phyloP scores from a whole-genome alignment of 1,140 invertebrate genomes.

The Pseudobourletiella spinata region DNA sequence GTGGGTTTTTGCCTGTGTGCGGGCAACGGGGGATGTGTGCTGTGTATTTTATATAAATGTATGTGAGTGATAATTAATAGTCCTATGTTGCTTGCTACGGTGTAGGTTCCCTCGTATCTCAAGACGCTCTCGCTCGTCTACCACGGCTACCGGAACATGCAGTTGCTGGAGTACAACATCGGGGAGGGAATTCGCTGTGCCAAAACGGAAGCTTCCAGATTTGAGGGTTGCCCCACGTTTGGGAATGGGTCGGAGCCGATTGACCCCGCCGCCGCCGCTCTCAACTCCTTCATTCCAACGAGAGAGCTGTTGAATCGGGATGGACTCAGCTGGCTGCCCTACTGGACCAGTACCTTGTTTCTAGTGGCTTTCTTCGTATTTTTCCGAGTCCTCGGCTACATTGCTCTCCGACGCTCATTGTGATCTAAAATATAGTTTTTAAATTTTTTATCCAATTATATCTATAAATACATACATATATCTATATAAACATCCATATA shows the following conservation, averaged over 20 bases:
- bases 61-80: too few species aligned
- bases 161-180: slow-evolving; percentile 68
- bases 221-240: not conserved
- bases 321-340: slow-evolving; percentile 49
- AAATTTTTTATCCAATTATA: not conserved
- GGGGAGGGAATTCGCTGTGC: slow-evolving; percentile 37
- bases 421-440: slow-evolving; percentile 7
- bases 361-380: slow-evolving; percentile 61
- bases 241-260: not conserved
- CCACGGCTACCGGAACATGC: slow-evolving; percentile 78
- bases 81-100: not conserved
- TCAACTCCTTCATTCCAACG: slow-evolving; percentile 43
- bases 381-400: slow-evolving; percentile 63
- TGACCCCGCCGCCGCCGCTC: slow-evolving; percentile 46
- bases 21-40: not conserved
- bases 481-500: too few species aligned
- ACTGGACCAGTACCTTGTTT: slow-evolving; percentile 69
- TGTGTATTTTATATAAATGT: too few species aligned
- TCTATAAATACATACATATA: too few species aligned
- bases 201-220: not conserved
- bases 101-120: slow-evolving; percentile 31
- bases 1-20: not conserved
- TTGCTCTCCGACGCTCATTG: slow-evolving; percentile 51
- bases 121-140: slow-evolving; percentile 54
- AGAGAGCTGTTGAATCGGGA: slow-evolving; percentile 10